Conservation (phyloP, 2,113 vertebrate species). For the Alethe castanea region DNA sequence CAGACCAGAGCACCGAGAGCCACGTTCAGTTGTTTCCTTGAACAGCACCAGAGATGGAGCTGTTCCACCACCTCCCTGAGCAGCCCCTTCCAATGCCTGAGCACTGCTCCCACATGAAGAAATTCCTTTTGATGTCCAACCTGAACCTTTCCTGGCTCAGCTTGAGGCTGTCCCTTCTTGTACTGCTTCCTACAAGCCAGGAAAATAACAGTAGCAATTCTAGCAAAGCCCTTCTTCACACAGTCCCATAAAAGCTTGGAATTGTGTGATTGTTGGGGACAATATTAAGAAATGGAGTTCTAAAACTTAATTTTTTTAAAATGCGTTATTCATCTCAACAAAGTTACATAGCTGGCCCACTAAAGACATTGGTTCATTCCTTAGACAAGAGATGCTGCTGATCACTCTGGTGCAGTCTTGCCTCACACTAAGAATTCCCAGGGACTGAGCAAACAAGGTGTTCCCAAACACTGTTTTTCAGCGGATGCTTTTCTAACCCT, state of each 20-base stretch:
- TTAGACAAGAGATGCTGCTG: not conserved
- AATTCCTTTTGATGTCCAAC: not conserved
- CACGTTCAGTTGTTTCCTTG: accelerated
- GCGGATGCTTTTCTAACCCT: not conserved
- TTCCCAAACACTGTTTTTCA: not conserved
- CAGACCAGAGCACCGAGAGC: not conserved
- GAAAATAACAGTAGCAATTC: not conserved
- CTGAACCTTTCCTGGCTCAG: not conserved
- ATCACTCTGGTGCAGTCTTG: not conserved
- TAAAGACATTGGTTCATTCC: not conserved
- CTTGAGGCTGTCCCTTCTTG: not conserved
- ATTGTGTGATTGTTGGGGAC: not conserved
- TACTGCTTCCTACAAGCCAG: not conserved
- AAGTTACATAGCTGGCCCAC: not conserved
- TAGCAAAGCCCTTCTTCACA: not conserved
- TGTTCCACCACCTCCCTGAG: not conserved
- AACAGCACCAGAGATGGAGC: not conserved
- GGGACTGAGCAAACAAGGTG: not conserved
- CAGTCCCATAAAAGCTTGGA: not conserved
- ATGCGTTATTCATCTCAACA: not conserved
- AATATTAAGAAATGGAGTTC: not conserved
- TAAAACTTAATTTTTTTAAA: not conserved
- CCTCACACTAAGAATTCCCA: not conserved
- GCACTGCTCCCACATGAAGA: accelerated
- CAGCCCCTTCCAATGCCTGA: not conserved